Conservation (phyloP, 2,113 vertebrate genomes). For the Lucifuga dentata region DNA sequence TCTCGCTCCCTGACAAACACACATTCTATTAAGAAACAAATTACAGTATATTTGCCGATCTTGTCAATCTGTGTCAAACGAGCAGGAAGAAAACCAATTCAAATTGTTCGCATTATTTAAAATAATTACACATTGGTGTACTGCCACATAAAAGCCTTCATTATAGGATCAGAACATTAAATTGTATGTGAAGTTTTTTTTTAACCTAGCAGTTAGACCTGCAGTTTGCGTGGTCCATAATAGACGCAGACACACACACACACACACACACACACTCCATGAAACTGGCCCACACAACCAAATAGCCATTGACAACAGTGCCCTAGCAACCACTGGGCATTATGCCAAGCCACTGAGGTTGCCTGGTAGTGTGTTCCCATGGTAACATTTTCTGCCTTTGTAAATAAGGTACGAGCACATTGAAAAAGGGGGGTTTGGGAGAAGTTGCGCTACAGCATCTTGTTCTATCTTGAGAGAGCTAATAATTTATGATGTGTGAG, state of each 20-base stretch:
- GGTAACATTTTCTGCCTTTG: conserved; percentile 83
- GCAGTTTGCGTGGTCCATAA: background rate
- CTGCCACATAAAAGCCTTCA: conserved; percentile 10
- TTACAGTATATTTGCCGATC: background rate
- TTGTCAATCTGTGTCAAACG: conserved; percentile 33
- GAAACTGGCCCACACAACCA: conserved; percentile 67
- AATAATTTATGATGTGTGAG: conserved; percentile 64
- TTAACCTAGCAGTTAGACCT: conserved; percentile 3
- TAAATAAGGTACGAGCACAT: conserved; percentile 78
- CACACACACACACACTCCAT: conserved; percentile 47
- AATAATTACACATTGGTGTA: conserved; percentile 34
- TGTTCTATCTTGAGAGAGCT: conserved; percentile 60
- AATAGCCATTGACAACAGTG: conserved; percentile 81
- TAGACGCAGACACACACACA: conserved; percentile 36
- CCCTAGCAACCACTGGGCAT: conserved; percentile 85
- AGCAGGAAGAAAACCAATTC: conserved; percentile 31
- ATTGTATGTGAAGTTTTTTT: conserved; percentile 14
- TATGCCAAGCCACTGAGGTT: conserved; percentile 82
- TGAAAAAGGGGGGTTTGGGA: conserved; percentile 37
- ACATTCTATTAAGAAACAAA: background rate
- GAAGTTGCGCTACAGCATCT: conserved; percentile 59
- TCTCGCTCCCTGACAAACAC: conserved; percentile 11
- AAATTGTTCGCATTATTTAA: conserved; percentile 29
- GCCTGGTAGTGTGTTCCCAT: conserved; percentile 83
- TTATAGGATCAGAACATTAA: conserved; percentile 42